Percentiles rank a stretch among this genome's conserved stretches.
phyloP scores from a whole-genome alignment of 2,797 vertebrate genomes.

The Sylvilagus floridanus region DNA sequence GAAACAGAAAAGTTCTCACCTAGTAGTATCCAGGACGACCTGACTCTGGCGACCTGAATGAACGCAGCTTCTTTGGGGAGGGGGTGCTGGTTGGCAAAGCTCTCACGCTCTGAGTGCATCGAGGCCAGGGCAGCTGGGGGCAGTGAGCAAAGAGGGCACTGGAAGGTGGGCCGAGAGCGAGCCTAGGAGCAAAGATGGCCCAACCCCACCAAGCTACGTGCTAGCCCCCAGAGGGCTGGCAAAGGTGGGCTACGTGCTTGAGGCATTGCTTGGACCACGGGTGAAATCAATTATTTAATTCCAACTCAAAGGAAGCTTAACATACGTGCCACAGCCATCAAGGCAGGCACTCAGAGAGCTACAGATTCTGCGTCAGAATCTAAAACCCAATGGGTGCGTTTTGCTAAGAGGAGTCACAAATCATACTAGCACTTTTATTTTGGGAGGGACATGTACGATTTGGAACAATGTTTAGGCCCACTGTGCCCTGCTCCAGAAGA shows the following conservation, averaged over 20 bases:
- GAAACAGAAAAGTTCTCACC: neutral
- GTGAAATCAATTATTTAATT: neutral
- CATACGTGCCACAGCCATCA: neutral
- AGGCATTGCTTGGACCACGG: neutral
- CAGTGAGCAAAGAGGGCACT: neutral
- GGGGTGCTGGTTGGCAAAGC: neutral
- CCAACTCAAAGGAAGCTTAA: neutral
- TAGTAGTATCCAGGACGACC: neutral
- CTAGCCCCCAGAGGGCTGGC: neutral
- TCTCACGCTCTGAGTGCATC: neutral
- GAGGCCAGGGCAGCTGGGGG: neutral
- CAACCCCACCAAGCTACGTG: neutral
- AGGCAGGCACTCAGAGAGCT: neutral
- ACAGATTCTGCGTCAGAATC: neutral
- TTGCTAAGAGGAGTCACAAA: constrained; percentile 7
- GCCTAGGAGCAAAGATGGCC: neutral
- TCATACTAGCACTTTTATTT: neutral
- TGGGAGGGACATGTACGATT: neutral
- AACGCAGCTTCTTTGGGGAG: neutral
- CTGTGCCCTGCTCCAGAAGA: neutral
- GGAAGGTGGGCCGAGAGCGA: neutral
- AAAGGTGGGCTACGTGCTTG: neutral
- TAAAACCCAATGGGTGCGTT: neutral
- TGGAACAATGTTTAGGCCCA: neutral
- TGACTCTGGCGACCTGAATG: neutral